A percentile compares a stretch with the other conserved stretches of the same genome.
These are phyloP conservation scores for Theretra japonica DNA, from an alignment of 2,888 invertebrate genomes.

Conservation along the genomic window DNA sequence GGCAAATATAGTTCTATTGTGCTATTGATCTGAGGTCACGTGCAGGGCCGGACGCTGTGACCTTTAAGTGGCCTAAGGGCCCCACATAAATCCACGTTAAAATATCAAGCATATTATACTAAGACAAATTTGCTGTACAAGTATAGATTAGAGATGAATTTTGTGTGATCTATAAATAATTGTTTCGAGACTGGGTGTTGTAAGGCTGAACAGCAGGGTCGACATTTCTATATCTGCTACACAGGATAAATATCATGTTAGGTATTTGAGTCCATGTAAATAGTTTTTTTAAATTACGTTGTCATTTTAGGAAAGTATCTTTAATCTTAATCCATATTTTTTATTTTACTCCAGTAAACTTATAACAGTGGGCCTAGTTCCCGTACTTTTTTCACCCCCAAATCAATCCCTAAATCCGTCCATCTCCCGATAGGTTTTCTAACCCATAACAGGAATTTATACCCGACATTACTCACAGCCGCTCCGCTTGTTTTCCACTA, in stretches of 20 bases:
- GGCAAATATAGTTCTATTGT: slow-evolving; percentile 71
- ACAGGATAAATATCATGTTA: too few relatives aligned
- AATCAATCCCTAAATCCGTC: slow-evolving; percentile 9
- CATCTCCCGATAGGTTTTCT: slow-evolving; percentile 61
- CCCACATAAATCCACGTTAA: neutral
- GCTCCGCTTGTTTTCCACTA: slow-evolving; percentile 80
- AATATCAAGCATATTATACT: neutral
- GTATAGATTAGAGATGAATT: too few relatives aligned
- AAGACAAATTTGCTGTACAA: too few relatives aligned
- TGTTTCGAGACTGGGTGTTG: too few relatives aligned
- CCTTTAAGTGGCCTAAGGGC: neutral
- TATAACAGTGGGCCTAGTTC: too few relatives aligned
- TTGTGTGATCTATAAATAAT: too few relatives aligned
- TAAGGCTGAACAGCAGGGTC: too few relatives aligned
- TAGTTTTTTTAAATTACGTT: too few relatives aligned
- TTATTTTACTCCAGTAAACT: too few relatives aligned
- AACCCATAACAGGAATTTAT: slow-evolving; percentile 77
- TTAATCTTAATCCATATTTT: too few relatives aligned
- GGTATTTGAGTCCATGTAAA: neutral
- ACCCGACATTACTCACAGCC: slow-evolving; percentile 79
- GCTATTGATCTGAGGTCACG: slow-evolving; percentile 60
- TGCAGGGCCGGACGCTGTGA: slow-evolving; percentile 36
- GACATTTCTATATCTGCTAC: too few relatives aligned
- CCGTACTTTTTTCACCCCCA: neutral
- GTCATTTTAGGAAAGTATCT: too few relatives aligned